Base-by-base conservation (phyloP, 1,140 invertebrate genomes). In the Lutraria rhynchaena region DNA sequence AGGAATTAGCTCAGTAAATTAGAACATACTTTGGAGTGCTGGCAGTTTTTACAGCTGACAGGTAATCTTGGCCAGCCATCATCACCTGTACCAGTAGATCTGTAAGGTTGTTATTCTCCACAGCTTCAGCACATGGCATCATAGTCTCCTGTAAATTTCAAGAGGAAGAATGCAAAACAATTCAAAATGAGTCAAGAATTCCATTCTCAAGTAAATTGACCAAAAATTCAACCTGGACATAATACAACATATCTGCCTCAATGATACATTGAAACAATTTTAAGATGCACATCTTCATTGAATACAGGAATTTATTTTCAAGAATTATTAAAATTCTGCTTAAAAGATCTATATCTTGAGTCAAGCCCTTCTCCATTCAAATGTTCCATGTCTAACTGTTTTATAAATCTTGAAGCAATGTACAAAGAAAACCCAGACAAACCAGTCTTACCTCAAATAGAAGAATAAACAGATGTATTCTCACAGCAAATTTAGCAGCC, bases 401-500 rank as follows among this genome's bases (percentile, higher is more conserved):
- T n/a, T n/a, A n/a, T n/a, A n/a, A n/a, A n/a, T n/a, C n/a, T n/a
- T n/a, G n/a, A n/a, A n/a, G n/a, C n/a, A n/a, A n/a, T n/a, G n/a
- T n/a, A n/a, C n/a, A n/a, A n/a, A n/a, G n/a, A n/a, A n/a, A n/a
- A n/a, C n/a, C n/a, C n/a, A n/a, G n/a, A n/a, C n/a, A n/a, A n/a
- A 15, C 31, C 82, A 55, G 41, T 3, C 83, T 93, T 89, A 95
- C 95, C 92, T 97, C 96, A 87, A 96, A 95, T 75, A 97, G 94
- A 5, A 97, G 90, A 19, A 95, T 96, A 53, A 96, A 95, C 0
- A 97, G 93, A 91, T 97, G 96, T 27, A 96, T 93, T 0, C 95
- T 91, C 9, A 94, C 94, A 46, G 95, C 94, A 71, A 95, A 93
- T 84, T 95, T 94, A 1, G 93, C 93, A 7, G 93, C 93, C 82